These are phyloP conservation scores for Zaprionus vittiger DNA, from an alignment of 1,140 invertebrate species.

Conservation along the genomic window DNA sequence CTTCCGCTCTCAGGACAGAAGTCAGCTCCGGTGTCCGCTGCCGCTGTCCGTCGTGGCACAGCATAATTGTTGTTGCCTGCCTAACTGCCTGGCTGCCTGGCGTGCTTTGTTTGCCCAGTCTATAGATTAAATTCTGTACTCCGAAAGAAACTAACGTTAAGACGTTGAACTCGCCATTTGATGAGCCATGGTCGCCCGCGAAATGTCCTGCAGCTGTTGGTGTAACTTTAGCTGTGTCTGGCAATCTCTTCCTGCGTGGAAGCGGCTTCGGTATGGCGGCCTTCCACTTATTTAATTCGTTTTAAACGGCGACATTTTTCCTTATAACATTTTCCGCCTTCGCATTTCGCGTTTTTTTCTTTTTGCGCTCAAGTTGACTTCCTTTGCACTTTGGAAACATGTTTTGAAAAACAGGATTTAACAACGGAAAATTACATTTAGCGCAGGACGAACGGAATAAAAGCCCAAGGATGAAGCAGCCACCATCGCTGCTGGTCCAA, in stretches of 20 bases:
- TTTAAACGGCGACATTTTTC: conserved; percentile 36
- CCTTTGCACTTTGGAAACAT: conserved; percentile 76
- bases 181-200: conserved; percentile 10
- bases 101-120: conserved; percentile 42
- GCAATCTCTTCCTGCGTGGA: not conserved
- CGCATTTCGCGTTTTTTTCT: conserved; percentile 44
- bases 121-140: conserved; percentile 36
- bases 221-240: not conserved
- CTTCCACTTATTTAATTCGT: conserved; percentile 63
- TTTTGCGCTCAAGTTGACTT: conserved; percentile 77
- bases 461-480: conserved; percentile 27
- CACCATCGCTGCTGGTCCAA: conserved; percentile 30
- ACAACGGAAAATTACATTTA: conserved; percentile 82
- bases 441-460: conserved; percentile 61
- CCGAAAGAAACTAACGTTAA: conserved; percentile 15
- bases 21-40: conserved; percentile 15
- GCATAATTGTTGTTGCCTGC: conserved; percentile 35
- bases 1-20: conserved; percentile 36
- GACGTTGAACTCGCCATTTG: conserved; percentile 6
- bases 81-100: not conserved
- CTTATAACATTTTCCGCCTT: conserved; percentile 30
- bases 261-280: conserved; percentile 28
- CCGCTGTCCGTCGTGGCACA: conserved; percentile 4
- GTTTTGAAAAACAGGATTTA: conserved; percentile 82
- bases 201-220: conserved; percentile 22